Conservation (phyloP, 2,797 vertebrate species). For the Coranthus polyacanthus region DNA sequence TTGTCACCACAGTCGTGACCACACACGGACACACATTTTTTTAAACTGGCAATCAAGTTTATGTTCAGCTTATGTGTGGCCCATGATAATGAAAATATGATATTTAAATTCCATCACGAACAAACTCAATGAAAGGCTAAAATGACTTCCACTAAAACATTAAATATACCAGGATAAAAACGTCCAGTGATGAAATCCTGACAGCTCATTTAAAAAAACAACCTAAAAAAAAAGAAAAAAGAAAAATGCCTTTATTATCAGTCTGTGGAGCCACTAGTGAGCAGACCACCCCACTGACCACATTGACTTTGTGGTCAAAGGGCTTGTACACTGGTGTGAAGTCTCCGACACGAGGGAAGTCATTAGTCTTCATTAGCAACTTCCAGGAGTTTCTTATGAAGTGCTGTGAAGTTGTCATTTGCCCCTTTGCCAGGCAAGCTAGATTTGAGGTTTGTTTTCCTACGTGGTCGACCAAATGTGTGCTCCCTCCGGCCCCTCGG, state of each 20-base stretch:
- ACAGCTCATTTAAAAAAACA: no score
- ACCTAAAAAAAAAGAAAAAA: no score
- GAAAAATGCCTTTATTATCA: no score
- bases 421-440: slow-evolving; percentile 80
- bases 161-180: no score
- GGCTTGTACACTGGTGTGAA: slow-evolving; percentile 80
- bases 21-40: no score
- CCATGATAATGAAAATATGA: no score
- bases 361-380: slow-evolving; percentile 90
- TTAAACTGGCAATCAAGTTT: no score
- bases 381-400: slow-evolving; percentile 88
- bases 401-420: slow-evolving; percentile 87
- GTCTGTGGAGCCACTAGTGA: neutral
- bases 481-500: slow-evolving; percentile 39
- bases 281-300: slow-evolving; percentile 72
- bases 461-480: slow-evolving; percentile 83
- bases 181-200: no score
- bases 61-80: no score
- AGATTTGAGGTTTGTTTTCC: slow-evolving; percentile 82
- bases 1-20: slow-evolving; percentile 6
- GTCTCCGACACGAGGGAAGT: slow-evolving; percentile 81
- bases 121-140: no score
- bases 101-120: no score
- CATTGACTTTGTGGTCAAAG: slow-evolving; percentile 73
- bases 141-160: no score